phyloP scores from a whole-genome alignment of 2,113 vertebrate genomes.

The Gymnobelideus leadbeateri region DNA sequence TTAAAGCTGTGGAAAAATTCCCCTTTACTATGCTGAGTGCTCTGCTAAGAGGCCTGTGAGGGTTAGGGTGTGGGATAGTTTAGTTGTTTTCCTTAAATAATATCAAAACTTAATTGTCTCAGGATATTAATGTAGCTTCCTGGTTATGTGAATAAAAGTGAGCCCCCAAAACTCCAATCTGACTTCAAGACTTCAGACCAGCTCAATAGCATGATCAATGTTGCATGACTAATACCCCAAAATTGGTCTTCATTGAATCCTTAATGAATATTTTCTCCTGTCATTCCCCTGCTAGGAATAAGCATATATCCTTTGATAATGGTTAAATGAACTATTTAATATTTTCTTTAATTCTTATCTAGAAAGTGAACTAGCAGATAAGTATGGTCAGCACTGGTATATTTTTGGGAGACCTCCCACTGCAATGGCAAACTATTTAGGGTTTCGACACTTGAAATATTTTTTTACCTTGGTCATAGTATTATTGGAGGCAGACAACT shows the following conservation, averaged over 20 bases:
- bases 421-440: not conserved
- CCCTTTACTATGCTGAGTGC: not conserved
- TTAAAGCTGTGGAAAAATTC: not conserved
- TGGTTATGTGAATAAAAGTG: not conserved
- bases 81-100: not conserved
- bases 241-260: not conserved
- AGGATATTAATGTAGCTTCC: not conserved
- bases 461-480: not conserved
- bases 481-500: not conserved
- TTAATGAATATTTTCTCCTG: not conserved
- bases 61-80: not conserved
- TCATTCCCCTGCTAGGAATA: not conserved
- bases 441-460: not conserved
- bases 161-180: not conserved
- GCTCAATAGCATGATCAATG: not conserved
- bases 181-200: not conserved
- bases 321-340: not conserved
- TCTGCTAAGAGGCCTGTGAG: not conserved
- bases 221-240: not conserved
- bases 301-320: not conserved
- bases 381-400: not conserved
- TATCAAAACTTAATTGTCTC: not conserved
- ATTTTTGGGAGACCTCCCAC: not conserved
- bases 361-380: not conserved
- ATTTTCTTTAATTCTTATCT: not conserved